Evolutionary conservation across 2,888 invertebrate species (phyloP).

Genomic region (Drosophila antonietae): DNA sequence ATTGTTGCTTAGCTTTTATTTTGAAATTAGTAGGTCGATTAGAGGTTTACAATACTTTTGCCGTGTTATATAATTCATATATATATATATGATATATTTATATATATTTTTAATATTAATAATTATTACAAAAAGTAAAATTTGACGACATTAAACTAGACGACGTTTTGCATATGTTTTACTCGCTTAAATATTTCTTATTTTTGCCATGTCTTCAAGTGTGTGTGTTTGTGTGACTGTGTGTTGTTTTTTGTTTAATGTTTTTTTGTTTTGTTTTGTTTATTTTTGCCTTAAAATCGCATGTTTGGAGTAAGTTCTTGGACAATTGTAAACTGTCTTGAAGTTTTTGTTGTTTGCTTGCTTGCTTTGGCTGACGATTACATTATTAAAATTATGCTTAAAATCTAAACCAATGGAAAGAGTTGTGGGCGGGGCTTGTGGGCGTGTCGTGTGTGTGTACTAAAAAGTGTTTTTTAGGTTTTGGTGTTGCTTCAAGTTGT

Average conservation of each 20-base stretch:
- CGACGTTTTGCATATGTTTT: conserved; percentile 77
- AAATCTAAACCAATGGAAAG: conserved; percentile 82
- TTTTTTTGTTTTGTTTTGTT: background rate
- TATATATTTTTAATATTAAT: conserved; percentile 72
- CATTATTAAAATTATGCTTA: conserved; percentile 80
- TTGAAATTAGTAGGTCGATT: conserved; percentile 63
- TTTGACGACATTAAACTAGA: conserved; percentile 84
- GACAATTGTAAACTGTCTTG: conserved; percentile 62
- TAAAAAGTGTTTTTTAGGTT: conserved; percentile 26
- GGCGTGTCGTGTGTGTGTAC: conserved; percentile 27
- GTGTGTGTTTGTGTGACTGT: conserved; percentile 20
- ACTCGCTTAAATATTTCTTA: conserved; percentile 72
- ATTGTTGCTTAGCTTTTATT: conserved; percentile 52
- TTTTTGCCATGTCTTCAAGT: conserved; percentile 57
- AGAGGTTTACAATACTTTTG: conserved; percentile 70
- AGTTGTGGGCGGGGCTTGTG: conserved; percentile 44
- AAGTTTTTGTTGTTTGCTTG: conserved; percentile 48
- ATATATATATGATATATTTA: conserved; percentile 32
- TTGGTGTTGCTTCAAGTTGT: conserved; percentile 30
- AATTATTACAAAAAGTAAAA: conserved; percentile 83
- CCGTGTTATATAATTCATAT: conserved; percentile 63
- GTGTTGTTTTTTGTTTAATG: conserved; percentile 16
- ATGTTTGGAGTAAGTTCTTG: conserved; percentile 65
- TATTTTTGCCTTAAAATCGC: conserved; percentile 65
- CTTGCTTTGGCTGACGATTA: conserved; percentile 71